phyloP scores from a whole-genome alignment of 2,888 invertebrate genomes.

The Pteria penguin region DNA sequence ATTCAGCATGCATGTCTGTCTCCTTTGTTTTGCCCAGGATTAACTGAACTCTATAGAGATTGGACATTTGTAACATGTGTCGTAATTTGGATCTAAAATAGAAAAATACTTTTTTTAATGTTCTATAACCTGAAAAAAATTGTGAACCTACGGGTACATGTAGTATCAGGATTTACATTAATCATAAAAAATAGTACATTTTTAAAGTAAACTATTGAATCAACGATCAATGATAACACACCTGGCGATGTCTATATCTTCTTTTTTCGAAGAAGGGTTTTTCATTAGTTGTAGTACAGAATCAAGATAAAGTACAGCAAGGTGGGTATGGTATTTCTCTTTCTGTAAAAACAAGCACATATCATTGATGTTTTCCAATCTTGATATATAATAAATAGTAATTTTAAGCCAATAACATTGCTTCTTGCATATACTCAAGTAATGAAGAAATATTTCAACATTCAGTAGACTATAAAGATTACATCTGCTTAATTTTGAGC shows the following conservation, averaged over 20 bases:
- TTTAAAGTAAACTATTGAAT: background rate
- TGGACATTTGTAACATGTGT: conserved; percentile 80
- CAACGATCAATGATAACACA: conserved; percentile 43
- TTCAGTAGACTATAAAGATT: too few relatives aligned
- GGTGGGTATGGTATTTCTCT: conserved; percentile 82
- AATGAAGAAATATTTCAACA: too few relatives aligned
- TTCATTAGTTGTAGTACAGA: conserved; percentile 76
- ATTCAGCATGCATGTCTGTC: conserved; percentile 81
- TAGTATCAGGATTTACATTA: too few relatives aligned
- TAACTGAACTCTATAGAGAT: conserved; percentile 80
- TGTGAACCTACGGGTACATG: too few relatives aligned
- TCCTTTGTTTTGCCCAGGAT: conserved; percentile 81
- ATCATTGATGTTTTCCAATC: too few relatives aligned
- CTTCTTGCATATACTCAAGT: too few relatives aligned
- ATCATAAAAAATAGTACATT: too few relatives aligned
- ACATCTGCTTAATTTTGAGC: too few relatives aligned
- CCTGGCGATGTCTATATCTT: conserved; percentile 76
- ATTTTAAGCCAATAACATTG: too few relatives aligned
- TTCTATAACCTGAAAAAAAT: too few relatives aligned
- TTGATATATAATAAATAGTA: too few relatives aligned
- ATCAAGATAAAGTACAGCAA: conserved; percentile 81
- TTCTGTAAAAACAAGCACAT: conserved; percentile 73
- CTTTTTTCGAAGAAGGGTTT: conserved; percentile 65
- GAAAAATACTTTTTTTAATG: too few relatives aligned
- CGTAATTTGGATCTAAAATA: conserved; percentile 78